Percentiles rank a stretch among this genome's conserved stretches.
phyloP scores from a whole-genome alignment of 2,113 vertebrate species.

The Barnardius zonarius region DNA sequence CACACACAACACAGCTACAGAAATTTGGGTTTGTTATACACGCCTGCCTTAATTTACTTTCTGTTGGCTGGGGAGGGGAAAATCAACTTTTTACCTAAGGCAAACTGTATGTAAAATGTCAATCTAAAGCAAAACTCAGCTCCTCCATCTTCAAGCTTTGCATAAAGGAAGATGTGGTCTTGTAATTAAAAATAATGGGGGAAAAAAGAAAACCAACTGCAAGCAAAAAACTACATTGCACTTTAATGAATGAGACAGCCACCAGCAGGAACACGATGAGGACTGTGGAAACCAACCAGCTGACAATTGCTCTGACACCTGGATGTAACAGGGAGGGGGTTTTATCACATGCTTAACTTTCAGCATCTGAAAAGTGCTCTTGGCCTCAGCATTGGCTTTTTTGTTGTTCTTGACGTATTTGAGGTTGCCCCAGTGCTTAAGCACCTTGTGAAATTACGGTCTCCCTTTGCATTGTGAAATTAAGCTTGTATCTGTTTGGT shows the following conservation, averaged over 20 bases:
- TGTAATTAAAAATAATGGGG: neutral
- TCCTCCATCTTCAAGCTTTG: neutral
- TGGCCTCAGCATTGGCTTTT: neutral
- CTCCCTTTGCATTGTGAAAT: neutral
- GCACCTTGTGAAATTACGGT: neutral
- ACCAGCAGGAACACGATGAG: neutral
- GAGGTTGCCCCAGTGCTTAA: neutral
- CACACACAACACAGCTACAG: neutral
- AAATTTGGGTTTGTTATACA: constrained; percentile 22
- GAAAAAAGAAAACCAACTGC: neutral
- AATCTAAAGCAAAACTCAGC: neutral
- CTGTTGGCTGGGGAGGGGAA: neutral
- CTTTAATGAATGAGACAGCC: constrained; percentile 21
- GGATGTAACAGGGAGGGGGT: neutral
- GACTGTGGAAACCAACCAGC: neutral
- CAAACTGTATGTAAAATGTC: constrained; percentile 21
- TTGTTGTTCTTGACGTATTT: neutral
- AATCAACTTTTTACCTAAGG: constrained; percentile 32
- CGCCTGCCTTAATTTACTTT: constrained; percentile 6
- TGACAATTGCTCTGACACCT: neutral
- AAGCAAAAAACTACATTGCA: neutral
- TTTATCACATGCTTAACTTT: neutral
- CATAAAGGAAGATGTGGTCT: neutral
- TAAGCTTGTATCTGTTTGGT: neutral
- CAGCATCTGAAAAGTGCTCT: neutral